Evolutionary conservation across 2,113 vertebrate genomes (phyloP).

Genomic region (Bothrops jararaca): DNA sequence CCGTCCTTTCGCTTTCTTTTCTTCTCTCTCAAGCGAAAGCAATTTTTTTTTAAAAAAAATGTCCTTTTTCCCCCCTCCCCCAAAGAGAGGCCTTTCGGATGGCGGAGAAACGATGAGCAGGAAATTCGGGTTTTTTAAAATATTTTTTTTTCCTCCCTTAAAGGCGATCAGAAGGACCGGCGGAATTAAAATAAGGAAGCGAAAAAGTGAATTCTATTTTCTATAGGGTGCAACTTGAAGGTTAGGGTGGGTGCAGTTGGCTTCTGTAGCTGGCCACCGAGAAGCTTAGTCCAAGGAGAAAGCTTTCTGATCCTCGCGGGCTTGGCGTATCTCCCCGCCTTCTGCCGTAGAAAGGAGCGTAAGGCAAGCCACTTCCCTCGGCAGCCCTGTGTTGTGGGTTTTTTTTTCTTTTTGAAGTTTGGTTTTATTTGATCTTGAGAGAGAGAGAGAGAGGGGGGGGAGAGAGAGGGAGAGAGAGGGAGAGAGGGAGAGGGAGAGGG

Average conservation of each 20-base stretch:
- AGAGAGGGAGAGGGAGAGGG: background rate
- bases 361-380: background rate
- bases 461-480: background rate
- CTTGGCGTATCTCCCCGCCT: too few relatives aligned
- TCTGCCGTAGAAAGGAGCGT: background rate
- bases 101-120: background rate
- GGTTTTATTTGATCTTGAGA: background rate
- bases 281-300: background rate
- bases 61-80: fast-evolving
- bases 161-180: background rate
- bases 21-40: background rate
- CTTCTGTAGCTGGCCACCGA: background rate
- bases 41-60: slow-evolving; percentile 14
- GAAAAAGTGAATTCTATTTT: background rate
- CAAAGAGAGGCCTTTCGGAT: background rate
- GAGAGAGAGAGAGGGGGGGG: background rate
- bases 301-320: background rate
- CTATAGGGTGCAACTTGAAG: background rate
- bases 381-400: background rate
- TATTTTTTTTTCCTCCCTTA: background rate
- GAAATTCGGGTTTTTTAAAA: background rate
- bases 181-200: background rate
- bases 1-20: background rate
- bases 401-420: background rate
- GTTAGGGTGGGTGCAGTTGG: background rate